Evolutionary conservation across 1,140 invertebrate species (phyloP).

Genomic region (Calliphora vicina): DNA sequence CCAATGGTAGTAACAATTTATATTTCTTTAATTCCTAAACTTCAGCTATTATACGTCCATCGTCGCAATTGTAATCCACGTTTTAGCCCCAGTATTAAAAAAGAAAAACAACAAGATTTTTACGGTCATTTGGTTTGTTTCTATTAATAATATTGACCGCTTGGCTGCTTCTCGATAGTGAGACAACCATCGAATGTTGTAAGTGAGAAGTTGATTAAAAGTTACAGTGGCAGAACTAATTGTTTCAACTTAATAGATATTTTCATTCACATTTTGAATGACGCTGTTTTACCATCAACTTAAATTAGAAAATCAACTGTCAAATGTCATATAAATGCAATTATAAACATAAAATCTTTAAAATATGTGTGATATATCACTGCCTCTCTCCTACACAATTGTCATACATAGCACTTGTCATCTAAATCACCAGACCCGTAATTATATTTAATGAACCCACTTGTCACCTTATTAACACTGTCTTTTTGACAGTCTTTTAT

Average conservation of each 20-base stretch:
- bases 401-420: not conserved
- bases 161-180: not conserved
- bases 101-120: not conserved
- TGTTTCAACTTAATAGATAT: not conserved
- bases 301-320: not conserved
- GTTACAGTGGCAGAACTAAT: conserved; percentile 12
- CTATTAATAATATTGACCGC: conserved; percentile 26
- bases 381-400: not conserved
- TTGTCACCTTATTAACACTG: not conserved
- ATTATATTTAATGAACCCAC: not conserved
- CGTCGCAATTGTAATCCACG: no score
- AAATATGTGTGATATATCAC: not conserved
- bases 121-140: conserved; percentile 12
- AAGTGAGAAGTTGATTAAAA: conserved; percentile 22
- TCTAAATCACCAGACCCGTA: not conserved
- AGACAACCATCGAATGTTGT: not conserved
- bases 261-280: not conserved
- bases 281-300: not conserved
- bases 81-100: no score
- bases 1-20: no score
- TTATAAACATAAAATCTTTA: not conserved
- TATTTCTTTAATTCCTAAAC: no score
- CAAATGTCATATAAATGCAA: not conserved
- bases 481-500: not conserved
- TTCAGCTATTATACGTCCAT: no score